Evolutionary conservation across 2,888 invertebrate species (phyloP).

Genomic region (Hipparchia semele): DNA sequence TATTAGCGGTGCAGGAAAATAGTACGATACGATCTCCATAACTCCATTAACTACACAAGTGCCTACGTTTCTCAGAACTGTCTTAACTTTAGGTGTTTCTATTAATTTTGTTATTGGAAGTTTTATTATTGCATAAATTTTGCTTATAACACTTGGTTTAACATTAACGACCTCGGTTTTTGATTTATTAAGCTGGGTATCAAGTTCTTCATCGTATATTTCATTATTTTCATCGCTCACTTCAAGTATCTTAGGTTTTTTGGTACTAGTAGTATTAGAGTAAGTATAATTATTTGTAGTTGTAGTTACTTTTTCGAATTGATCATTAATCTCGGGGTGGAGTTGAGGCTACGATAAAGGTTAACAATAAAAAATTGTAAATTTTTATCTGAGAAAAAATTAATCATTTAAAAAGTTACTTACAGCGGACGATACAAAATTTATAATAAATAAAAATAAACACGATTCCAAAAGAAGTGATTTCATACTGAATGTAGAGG

Average conservation of each 20-base stretch:
- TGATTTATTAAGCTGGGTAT: slow-evolving; percentile 16
- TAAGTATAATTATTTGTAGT: neutral
- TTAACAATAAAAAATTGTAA: neutral
- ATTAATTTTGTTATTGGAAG: slow-evolving; percentile 52
- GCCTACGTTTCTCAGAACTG: slow-evolving; percentile 65
- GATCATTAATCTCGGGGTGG: slow-evolving; percentile 60
- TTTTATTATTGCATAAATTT: slow-evolving; percentile 50
- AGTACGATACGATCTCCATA: slow-evolving; percentile 68
- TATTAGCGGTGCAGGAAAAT: slow-evolving; percentile 69
- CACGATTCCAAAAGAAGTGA: neutral
- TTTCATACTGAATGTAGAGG: slow-evolving; percentile 6
- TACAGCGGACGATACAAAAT: neutral
- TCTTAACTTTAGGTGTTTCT: slow-evolving; percentile 56
- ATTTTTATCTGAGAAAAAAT: neutral
- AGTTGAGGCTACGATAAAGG: slow-evolving; percentile 47
- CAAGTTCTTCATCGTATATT: slow-evolving; percentile 22
- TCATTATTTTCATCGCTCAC: slow-evolving; percentile 30
- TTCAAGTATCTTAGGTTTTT: slow-evolving; percentile 15
- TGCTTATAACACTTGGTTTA: slow-evolving; percentile 24
- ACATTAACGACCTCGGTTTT: slow-evolving; percentile 13
- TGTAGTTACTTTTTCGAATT: slow-evolving; percentile 45
- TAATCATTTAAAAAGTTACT: neutral
- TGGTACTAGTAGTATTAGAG: slow-evolving; percentile 2
- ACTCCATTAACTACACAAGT: slow-evolving; percentile 71
- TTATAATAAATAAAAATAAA: slow-evolving; percentile 5